phyloP scores from a whole-genome alignment of 1,140 invertebrate species.

The Portunus trituberculatus region DNA sequence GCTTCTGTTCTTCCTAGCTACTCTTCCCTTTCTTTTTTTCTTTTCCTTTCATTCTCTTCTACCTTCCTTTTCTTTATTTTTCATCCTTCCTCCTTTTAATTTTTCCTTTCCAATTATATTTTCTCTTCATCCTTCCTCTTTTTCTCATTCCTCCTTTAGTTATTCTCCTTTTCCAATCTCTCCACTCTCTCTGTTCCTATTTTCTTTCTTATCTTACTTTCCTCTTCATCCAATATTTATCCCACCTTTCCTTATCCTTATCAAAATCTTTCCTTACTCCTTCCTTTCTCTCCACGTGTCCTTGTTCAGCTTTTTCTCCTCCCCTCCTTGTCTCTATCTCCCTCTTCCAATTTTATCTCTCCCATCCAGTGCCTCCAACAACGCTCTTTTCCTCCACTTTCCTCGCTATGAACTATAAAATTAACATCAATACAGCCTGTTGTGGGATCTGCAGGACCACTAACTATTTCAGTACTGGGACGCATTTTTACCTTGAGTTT shows the following conservation, averaged over 20 bases:
- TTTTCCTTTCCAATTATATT: background rate
- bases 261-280: background rate
- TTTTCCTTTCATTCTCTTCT: background rate
- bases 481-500: too few species aligned
- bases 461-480: too few species aligned
- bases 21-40: background rate
- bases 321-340: background rate
- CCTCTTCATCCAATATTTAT: background rate
- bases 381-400: background rate
- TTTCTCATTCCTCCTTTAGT: background rate
- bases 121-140: background rate
- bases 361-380: too few species aligned
- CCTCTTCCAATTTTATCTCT: background rate
- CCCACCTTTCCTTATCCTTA: background rate
- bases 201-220: background rate
- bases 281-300: background rate
- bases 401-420: background rate
- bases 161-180: background rate
- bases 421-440: too few species aligned
- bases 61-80: background rate
- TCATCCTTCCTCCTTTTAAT: background rate
- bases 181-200: background rate
- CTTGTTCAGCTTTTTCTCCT: background rate
- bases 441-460: too few species aligned
- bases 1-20: background rate